A percentile compares a stretch with the other conserved stretches of the same genome.
Conservation (phyloP, 2,113 vertebrate genomes). For the Rhea pennata region DNA sequence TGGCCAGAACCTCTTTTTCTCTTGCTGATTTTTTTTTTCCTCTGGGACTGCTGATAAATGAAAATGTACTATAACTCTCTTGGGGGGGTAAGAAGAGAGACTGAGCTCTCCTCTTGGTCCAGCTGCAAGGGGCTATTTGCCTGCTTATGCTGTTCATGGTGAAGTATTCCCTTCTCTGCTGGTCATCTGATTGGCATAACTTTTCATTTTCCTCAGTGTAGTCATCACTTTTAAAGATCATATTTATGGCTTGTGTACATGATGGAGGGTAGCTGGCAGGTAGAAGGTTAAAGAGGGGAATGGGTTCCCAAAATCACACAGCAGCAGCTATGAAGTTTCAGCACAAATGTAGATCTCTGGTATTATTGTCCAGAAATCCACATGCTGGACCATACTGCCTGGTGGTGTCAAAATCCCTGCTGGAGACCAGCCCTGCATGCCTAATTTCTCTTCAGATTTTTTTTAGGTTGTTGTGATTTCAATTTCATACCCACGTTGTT, state of each 20-base stretch:
- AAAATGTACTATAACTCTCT: background rate
- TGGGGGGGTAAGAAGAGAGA: background rate
- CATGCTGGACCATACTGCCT: background rate
- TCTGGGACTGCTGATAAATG: background rate
- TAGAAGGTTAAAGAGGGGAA: background rate
- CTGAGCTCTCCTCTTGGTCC: background rate
- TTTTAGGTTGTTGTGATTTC: background rate
- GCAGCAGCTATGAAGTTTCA: background rate
- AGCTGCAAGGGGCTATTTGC: background rate
- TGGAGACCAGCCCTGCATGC: background rate
- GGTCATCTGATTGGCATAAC: background rate
- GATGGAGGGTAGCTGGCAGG: background rate
- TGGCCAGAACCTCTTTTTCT: background rate
- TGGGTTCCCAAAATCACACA: background rate
- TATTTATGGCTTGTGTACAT: background rate
- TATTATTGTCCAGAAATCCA: background rate
- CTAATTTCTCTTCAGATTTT: slow-evolving; percentile 27
- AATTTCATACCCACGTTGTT: background rate
- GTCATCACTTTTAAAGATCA: background rate
- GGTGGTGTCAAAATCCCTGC: slow-evolving; percentile 14
- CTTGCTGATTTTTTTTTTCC: background rate
- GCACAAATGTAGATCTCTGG: background rate
- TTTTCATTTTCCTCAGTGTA: background rate
- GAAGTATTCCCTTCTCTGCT: background rate
- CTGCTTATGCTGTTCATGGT: background rate